phyloP scores from a whole-genome alignment of 1,140 invertebrate genomes.

The Globodera rostochiensis region DNA sequence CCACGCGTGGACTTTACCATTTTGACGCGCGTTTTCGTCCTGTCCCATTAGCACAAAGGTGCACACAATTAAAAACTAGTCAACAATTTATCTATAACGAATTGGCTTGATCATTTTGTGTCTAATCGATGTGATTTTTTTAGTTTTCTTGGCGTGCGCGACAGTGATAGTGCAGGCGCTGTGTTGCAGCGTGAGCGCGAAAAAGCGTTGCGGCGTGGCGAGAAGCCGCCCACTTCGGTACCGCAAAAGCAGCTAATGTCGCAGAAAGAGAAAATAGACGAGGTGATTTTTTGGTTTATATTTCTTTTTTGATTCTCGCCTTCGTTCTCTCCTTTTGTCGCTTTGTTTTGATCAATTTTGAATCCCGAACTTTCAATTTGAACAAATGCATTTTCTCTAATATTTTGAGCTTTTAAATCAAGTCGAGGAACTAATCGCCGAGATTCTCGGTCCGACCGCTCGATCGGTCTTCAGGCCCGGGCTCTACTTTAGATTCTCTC shows the following conservation, averaged over 20 bases:
- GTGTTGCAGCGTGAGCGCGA: constrained; percentile 15
- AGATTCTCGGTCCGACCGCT: too few species aligned
- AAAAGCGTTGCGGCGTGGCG: constrained; percentile 18
- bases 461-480: too few species aligned
- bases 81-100: too few species aligned
- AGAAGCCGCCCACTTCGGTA: constrained; percentile 75
- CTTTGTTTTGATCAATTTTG: too few species aligned
- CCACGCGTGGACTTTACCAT: constrained; percentile 87
- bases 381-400: too few species aligned
- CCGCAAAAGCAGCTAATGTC: constrained; percentile 25
- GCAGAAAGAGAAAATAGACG: constrained; percentile 80
- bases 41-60: constrained; percentile 83
- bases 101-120: not conserved
- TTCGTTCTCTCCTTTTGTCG: too few species aligned
- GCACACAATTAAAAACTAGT: not conserved
- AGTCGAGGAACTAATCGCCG: too few species aligned
- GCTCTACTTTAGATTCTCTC: too few species aligned
- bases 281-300: constrained; percentile 68
- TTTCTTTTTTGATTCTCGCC: too few species aligned
- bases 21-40: constrained; percentile 95
- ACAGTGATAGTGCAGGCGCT: constrained; percentile 62
- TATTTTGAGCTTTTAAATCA: too few species aligned
- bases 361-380: too few species aligned
- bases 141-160: constrained; percentile 87
- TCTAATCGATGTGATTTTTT: constrained; percentile 25